A percentile compares a stretch with the other conserved stretches of the same genome.
Evolutionary conservation across 2,888 invertebrate species (phyloP).

Genomic region (Stomorhina lunata): DNA sequence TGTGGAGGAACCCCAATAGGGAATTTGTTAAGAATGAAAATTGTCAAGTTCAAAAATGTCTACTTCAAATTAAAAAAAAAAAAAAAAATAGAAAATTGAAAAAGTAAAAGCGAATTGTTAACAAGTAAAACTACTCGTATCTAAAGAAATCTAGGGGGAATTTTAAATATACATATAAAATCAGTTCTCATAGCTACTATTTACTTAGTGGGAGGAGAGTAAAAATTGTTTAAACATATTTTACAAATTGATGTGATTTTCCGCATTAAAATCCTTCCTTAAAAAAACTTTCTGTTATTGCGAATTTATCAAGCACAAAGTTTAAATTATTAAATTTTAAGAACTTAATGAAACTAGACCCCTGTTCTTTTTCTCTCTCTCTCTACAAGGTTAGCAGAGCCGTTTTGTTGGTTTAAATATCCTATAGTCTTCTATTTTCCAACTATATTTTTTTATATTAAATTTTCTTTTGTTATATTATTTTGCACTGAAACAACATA

Average conservation of each 20-base stretch:
- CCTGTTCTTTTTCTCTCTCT: background rate
- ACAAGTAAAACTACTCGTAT: too few species aligned
- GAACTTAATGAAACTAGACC: background rate
- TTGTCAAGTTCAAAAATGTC: constrained; percentile 17
- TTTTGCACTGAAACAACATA: constrained; percentile 27
- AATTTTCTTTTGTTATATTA: constrained; percentile 55
- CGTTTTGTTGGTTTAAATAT: constrained; percentile 45
- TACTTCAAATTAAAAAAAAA: background rate
- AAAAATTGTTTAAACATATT: too few species aligned
- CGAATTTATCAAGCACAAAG: too few species aligned
- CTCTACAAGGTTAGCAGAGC: constrained; percentile 32
- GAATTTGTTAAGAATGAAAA: constrained; percentile 6
- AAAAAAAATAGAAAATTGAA: background rate
- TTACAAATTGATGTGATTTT: too few species aligned
- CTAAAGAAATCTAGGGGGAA: too few species aligned
- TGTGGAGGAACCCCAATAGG: background rate
- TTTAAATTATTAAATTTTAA: background rate
- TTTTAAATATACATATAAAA: too few species aligned
- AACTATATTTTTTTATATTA: constrained; percentile 39
- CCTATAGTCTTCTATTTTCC: background rate
- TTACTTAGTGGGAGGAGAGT: too few species aligned
- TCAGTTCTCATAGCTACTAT: too few species aligned
- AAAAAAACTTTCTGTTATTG: too few species aligned
- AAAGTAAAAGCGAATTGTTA: too few species aligned
- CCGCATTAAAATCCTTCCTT: constrained; percentile 4